Evolutionary conservation across 2,888 invertebrate genomes (phyloP), one percentile per base, ranked within the genome.

Genomic region (Diplazon laetatorius): DNA sequence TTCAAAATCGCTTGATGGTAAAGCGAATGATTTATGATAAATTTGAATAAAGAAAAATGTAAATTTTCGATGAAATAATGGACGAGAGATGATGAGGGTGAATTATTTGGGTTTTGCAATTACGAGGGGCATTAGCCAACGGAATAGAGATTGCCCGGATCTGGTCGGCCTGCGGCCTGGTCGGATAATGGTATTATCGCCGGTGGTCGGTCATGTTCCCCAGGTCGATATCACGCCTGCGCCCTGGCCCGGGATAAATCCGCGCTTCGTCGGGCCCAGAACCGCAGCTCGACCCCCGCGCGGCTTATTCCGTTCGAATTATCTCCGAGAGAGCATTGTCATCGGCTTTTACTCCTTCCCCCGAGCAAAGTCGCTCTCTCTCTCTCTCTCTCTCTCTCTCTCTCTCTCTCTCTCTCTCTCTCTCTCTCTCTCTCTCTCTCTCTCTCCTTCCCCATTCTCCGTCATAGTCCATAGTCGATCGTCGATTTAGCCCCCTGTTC

Each of bases 181-280:
- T 39, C n/a, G n/a, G 18, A 39, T 39, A 39, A 59, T 59, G 20
- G 59, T 37, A 35, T 39, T 39, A 37, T 39, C 59, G 39, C 12
- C n/a, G 37, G 12, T 37, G 59, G 20, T 35, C 4, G 55, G 62
- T 75, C 78, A 77, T 81, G 63, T 74, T 82, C 74, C 77, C 72
- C 85, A 84, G 87, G 88, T 87, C 88, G 87, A 88, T 87, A 87
- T 76, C 84, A 86, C 86, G 87, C 87, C 84, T 87, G 87, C 88
- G 88, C 86, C 70, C 70, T 77, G n/a, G 70, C 60, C 68, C 42
- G 63, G 62, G 46, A 60, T 62, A 42, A 76, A 78, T 59, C 72
- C 65, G 70, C 65, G 76, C 60, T 74, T 80, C 52, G 74, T 60
- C 72, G 59, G 77, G 75, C 80, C 80, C 76, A 78, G 73, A 81